phyloP scores from a whole-genome alignment of 1,140 invertebrate species.

The Cylas formicarius region DNA sequence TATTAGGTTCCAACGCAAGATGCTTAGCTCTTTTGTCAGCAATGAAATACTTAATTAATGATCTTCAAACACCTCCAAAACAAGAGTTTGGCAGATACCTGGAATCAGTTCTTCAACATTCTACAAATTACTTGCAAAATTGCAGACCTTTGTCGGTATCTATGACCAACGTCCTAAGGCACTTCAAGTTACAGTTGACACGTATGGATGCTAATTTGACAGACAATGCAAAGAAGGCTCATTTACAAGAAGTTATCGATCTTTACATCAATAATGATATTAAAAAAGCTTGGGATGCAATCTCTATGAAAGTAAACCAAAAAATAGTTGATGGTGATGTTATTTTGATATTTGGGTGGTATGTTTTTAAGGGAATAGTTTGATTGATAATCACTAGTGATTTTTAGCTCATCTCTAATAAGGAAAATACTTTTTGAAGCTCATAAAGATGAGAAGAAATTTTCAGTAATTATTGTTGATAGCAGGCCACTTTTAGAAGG shows the following conservation, averaged over 20 bases:
- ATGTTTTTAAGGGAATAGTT: constrained; percentile 34
- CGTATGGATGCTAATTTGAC: constrained; percentile 58
- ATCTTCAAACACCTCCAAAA: constrained; percentile 68
- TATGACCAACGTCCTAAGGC: constrained; percentile 82
- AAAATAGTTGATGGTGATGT: constrained; percentile 82
- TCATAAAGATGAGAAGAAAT: constrained; percentile 56
- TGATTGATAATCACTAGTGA: neutral
- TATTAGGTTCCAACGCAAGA: constrained; percentile 77
- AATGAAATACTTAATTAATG: constrained; percentile 64
- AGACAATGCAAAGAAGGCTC: constrained; percentile 66
- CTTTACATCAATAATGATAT: constrained; percentile 82
- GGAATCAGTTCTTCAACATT: constrained; percentile 60
- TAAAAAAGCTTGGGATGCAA: constrained; percentile 71
- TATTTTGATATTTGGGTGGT: constrained; percentile 86
- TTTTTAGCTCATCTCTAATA: constrained; percentile 72
- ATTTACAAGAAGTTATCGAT: constrained; percentile 64
- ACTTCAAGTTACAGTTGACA: constrained; percentile 62
- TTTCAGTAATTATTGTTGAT: constrained; percentile 79
- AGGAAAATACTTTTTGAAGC: constrained; percentile 69
- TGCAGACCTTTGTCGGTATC: constrained; percentile 80
- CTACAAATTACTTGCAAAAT: constrained; percentile 63
- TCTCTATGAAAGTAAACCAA: constrained; percentile 64
- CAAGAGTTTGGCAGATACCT: constrained; percentile 78
- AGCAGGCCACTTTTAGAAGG: constrained; percentile 70
- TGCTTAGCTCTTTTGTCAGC: constrained; percentile 75